Evolutionary conservation across 2,888 invertebrate species (phyloP).

Genomic region (Colostygia pectinataria): DNA sequence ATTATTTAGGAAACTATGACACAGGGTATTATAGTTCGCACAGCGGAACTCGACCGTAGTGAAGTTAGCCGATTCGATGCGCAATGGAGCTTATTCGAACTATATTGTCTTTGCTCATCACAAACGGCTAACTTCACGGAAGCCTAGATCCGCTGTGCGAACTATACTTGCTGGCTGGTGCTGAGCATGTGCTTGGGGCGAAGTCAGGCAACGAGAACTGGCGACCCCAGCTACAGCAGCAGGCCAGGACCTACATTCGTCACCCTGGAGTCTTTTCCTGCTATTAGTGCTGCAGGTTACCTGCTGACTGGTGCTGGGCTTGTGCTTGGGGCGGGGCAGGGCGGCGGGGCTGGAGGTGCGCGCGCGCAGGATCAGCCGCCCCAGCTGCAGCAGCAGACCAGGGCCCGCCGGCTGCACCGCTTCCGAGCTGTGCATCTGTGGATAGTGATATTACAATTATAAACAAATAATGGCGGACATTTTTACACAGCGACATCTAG

Average conservation of each 20-base stretch:
- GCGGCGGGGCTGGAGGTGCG: constrained; percentile 73
- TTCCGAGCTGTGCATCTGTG: constrained; percentile 80
- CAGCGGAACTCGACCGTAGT: too few relatives aligned
- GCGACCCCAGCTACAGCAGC: constrained; percentile 83
- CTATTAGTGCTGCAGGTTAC: constrained; percentile 14
- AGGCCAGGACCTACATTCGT: constrained; percentile 74
- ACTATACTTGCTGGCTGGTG: constrained; percentile 49
- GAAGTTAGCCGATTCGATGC: too few relatives aligned
- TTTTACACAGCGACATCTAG: too few relatives aligned
- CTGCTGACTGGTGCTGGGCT: constrained; percentile 56
- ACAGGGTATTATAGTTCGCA: too few relatives aligned
- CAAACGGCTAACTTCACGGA: too few relatives aligned
- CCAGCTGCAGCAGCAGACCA: constrained; percentile 83
- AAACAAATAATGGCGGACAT: too few relatives aligned
- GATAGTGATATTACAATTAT: too few relatives aligned
- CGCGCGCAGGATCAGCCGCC: constrained; percentile 84
- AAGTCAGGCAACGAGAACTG: constrained; percentile 69
- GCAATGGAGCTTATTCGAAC: too few relatives aligned
- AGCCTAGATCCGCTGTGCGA: too few relatives aligned
- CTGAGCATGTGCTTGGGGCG: constrained; percentile 44
- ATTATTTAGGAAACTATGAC: too few relatives aligned
- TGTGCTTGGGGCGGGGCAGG: constrained; percentile 26
- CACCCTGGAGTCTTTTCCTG: too few relatives aligned
- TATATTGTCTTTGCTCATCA: too few relatives aligned
- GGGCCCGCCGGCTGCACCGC: constrained; percentile 60